Evolutionary conservation across 2,888 invertebrate species (phyloP), one percentile per base, ranked within the genome.

Genomic region (Notodonta dromedarius): DNA sequence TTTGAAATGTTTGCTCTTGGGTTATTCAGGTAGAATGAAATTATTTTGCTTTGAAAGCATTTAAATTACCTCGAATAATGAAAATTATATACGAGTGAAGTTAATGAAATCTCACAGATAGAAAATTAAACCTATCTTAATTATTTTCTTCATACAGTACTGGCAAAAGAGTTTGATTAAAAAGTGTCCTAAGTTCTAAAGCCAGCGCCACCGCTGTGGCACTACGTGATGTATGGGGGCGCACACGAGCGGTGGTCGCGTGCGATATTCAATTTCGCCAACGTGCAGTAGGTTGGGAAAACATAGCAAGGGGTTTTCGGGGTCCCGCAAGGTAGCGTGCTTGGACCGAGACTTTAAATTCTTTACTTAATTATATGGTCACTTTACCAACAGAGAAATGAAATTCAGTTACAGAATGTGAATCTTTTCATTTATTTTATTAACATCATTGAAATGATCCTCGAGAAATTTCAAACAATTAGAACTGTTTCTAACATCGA

Each of bases 241-340:
- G 42, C n/a, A 52, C 32, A 55, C 14, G 57, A 53, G 62, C 57
- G 42, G 57, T 59, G 39, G 52, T 13, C 35, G 54, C 57, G 50
- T 48, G 56, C 58, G 63, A 66, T 71, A 75, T 73, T 71, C 66
- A 71, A 75, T 75, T 69, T 69, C 53, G 51, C 24, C 16, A 58
- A 61, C 58, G 56, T 32, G 44, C 54, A 52, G 56, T 54, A 53
- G 9, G 35, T 55, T 56, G 8, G 56, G 35, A 46, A 56, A 70
- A 67, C 63, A 55, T 42, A 6, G 56, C 44, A 35, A n/a, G n/a
- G 39, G 13, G 1, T 1, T 24, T 16, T 24, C 11, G 44, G 56
- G 12, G 44, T 56, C 8, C 56, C 56, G 56, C 56, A 56, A 24
- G 56, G 56, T 12, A 24, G 6, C 16, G 16, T 24, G 16, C 24